phyloP scores from a whole-genome alignment of 2,113 vertebrate genomes.

The Coryphaenoides rupestris region DNA sequence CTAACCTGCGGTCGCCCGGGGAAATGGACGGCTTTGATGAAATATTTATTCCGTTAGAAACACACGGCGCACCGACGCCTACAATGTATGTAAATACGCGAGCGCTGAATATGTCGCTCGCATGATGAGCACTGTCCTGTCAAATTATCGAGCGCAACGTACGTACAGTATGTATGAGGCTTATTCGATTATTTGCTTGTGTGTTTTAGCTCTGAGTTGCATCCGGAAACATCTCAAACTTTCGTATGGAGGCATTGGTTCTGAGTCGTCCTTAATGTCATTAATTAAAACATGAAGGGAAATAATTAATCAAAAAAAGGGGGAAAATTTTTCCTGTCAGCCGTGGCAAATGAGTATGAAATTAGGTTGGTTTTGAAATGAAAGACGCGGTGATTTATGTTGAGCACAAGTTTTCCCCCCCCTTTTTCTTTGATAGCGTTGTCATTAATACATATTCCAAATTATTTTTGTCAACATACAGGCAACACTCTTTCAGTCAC shows the following conservation, averaged over 20 bases:
- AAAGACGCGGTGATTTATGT: conserved; percentile 1
- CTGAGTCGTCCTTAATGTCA: conserved; percentile 12
- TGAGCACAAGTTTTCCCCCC: conserved; percentile 3
- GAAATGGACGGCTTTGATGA: conserved; percentile 23
- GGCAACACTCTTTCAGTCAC: conserved; percentile 8
- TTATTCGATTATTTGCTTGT: neutral
- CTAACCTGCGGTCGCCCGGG: conserved; percentile 17
- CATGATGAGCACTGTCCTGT: conserved; percentile 6
- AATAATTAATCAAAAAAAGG: conserved; percentile 18
- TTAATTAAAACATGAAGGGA: conserved; percentile 17
- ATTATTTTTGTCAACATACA: neutral
- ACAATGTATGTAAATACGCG: conserved; percentile 19
- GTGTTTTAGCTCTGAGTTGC: conserved; percentile 1
- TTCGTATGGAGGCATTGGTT: no score
- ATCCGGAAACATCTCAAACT: conserved; percentile 6
- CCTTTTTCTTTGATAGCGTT: conserved; percentile 5
- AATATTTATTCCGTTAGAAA: conserved; percentile 19
- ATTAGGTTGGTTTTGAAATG: conserved; percentile 10
- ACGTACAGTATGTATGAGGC: neutral
- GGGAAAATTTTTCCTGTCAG: conserved; percentile 8
- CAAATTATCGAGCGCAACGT: conserved; percentile 11
- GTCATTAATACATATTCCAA: conserved; percentile 1
- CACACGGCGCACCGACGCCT: conserved; percentile 8
- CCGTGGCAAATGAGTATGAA: conserved; percentile 15
- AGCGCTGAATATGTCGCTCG: neutral